Base-by-base conservation (phyloP, 64 coral and sea anemone species). In the Dendrophyllia cribrosa region DNA sequence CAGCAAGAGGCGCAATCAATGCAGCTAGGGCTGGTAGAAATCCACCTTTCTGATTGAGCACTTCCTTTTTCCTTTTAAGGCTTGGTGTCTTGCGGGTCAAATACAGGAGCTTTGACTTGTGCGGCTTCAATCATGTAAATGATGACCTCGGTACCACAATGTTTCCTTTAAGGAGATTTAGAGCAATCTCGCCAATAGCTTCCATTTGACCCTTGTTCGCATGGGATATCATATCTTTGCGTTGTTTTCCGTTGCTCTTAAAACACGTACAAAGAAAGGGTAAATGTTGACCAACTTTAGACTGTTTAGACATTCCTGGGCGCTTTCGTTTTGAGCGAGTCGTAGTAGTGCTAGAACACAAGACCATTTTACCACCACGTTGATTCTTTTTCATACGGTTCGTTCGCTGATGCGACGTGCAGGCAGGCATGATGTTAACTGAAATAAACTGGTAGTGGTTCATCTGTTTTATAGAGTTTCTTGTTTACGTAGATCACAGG, bases 71-170 rank as follows among this genome's bases (percentile, higher is more conserved):
- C 24, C 61, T 61, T 25, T 25, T 83, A 4, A 83, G 44, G 19
- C 79, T 63, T 62, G 79, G 58, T 61, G 6, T 83, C 20, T 83
- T 83, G 23, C 62, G 58, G 0, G 79, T 83, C 22, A 83, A 58
- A 48, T 63, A 83, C 2, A 83, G 79, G 23, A 83, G 79, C 56
- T 83, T 83, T 62, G 22, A 83, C 58, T 83, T 83, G 53, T 62
- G 58, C 19, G 51, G 79, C 58, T 83, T 83, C 79, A 83, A 66
- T 6, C 56, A 22, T 47, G 61, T 83, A 83, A 83, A 83, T 83
- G 79, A 83, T 49, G 24, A 44, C 26, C 4, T 83, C 17, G 79
- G 79, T 34, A 83, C 23, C 9, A 83, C 7, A 16, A 83, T 49
- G 62, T 62, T 83, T 9, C 79, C 79, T 83, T 83, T 60, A 83